Evolutionary conservation across 2,113 vertebrate species (phyloP), one percentile per base, ranked within the genome.

Genomic region (Zosterops lateralis): DNA sequence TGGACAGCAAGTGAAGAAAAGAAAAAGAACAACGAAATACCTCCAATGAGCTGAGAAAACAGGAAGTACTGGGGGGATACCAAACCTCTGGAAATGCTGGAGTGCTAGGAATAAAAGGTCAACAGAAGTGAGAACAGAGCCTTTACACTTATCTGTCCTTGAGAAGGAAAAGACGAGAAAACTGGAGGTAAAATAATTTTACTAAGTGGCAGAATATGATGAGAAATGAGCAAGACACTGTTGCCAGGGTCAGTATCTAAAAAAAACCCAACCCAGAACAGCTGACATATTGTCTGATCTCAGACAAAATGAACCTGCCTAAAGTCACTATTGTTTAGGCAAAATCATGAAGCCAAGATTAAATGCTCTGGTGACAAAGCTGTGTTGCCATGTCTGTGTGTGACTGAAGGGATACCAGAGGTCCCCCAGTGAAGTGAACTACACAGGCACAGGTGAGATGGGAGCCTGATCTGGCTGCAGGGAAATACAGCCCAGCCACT

Each of bases 391-490:
- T 4, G 54, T 8, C 82, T 19, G 1, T 9, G 24, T 14, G 64
- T 42, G 87, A 83, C 47, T 40, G n/a, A 3, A 64, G 50, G 57
- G 50, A 47, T 2, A n/a, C 2, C 7, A 45, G 7, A 73, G 36
- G 36, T n/a, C 8, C 34, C 66, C 36, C 3, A 10, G 17, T 2
- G 34, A 74, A 56, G 42, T 1, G 45, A 38, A 38, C 1, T 26
- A 47, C 26, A 56, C 12, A 21, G 0, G 1, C 28, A 19, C 3
- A 1, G 15, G 6, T 29, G 11, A 67, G 34, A 45, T 24, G 28
- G n/a, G 12, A 51, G 45, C 50, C 42, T 28, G 36, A 15, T 7
- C 15, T 3, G 51, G 50, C 56, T 58, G 28, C 5, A 12, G 26
- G 18, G 42, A 71, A 87, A 50, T 3, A 9, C 36, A n/a, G 31